phyloP scores from a whole-genome alignment of 2,113 vertebrate species.

The Oreochromis niloticus region DNA sequence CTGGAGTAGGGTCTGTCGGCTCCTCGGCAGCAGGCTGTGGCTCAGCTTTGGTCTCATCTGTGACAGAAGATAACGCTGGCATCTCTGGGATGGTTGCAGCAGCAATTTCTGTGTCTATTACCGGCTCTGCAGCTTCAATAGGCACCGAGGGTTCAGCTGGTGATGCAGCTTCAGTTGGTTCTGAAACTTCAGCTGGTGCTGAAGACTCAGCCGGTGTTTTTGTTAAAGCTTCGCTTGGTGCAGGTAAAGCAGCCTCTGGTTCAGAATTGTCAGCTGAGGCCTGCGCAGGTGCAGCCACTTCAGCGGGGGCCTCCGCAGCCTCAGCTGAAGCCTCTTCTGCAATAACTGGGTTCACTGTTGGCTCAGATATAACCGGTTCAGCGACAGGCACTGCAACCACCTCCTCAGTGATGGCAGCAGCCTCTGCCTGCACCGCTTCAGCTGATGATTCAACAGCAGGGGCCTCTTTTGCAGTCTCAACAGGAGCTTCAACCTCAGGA shows the following conservation, averaged over 20 bases:
- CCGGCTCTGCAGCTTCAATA: not conserved
- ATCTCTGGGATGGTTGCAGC: slow-evolving; percentile 50
- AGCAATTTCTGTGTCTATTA: slow-evolving; percentile 42
- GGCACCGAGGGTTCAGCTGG: not conserved
- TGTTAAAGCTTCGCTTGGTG: not conserved
- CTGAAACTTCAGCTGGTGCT: not conserved
- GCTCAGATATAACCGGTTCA: slow-evolving; percentile 10
- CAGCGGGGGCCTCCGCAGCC: not conserved
- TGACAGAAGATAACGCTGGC: not conserved
- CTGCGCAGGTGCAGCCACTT: not conserved
- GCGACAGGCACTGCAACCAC: not conserved
- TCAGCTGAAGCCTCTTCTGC: not conserved
- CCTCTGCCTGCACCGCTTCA: not conserved
- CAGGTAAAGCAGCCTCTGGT: not conserved
- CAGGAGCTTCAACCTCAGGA: not conserved
- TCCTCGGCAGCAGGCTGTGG: not conserved
- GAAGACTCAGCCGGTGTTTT: not conserved
- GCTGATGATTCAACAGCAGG: not conserved
- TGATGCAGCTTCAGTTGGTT: not conserved
- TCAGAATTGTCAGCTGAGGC: not conserved
- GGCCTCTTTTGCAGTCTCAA: not conserved
- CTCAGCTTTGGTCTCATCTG: not conserved
- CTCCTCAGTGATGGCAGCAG: not conserved
- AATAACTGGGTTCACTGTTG: not conserved
- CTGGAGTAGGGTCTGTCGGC: not conserved